Base-by-base conservation (phyloP, 2,113 vertebrate species). In the Nymphicus hollandicus region DNA sequence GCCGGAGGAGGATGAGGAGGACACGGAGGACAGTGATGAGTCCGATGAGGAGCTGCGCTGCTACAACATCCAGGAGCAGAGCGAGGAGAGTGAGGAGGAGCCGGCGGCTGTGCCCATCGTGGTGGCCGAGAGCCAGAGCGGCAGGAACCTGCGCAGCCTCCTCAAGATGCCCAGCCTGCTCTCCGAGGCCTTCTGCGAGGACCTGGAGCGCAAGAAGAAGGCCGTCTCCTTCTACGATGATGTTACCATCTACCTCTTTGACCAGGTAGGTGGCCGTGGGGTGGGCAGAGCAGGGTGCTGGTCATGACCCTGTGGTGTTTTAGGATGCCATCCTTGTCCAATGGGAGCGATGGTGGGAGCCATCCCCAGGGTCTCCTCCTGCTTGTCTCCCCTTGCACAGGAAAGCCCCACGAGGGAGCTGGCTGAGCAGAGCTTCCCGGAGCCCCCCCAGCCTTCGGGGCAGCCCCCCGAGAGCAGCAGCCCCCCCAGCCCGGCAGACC, bases 181-280 rank as follows among this genome's bases (percentile, higher is more conserved):
- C 91, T 97, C 98, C 0, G 98, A 99, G 92, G 94, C 98, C 90
- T 98, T 99, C 96, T 98, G 98, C 2, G 98, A 99, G 10, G 99
- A 99, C 90, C 95, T 99, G 89, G 99, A 99, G 81, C 98, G 98
- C 95, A 99, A 99, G 98, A 99, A 99, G 93, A 99, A 99, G 95
- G 99, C 98, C 0, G 99, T 99, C 79, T 99, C 99, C 78, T 99
- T 99, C 96, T 99, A 98, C 2, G 99, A 99, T 5, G 99, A 99
- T 0, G 99, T 99, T 76, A 99, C 99, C 4, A 99, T 99, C 97
- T 99, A 99, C 97, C 98, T 99, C 96, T 99, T 99, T 20, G 99
- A 99, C 97, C 99, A 99, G 99, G 99, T 99, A 97, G 37, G 96
- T 5, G 1, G 13, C 29, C 1, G 1, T 0, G 6, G 24, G 11